Conservation (phyloP, 2,797 vertebrate species). For the Huso huso region DNA sequence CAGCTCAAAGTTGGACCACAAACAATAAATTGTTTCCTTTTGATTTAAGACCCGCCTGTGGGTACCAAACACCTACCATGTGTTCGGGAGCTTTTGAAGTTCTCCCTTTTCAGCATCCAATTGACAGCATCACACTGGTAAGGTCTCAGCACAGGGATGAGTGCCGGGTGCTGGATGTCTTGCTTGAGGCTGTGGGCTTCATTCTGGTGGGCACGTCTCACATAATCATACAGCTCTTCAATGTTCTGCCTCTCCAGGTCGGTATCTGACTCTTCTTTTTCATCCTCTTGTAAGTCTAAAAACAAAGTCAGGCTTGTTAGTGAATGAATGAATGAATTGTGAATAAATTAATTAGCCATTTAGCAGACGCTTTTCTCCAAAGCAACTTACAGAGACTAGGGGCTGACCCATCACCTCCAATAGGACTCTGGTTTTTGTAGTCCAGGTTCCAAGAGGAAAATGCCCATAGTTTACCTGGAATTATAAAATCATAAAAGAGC, state of each 20-base stretch:
- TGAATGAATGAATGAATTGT: too few species aligned
- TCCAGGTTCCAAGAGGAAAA: slow-evolving; percentile 80
- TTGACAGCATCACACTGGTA: slow-evolving; percentile 93
- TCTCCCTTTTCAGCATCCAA: slow-evolving; percentile 90
- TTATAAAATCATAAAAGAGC: slow-evolving; percentile 76
- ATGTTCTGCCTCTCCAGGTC: slow-evolving; percentile 91
- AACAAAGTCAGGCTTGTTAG: background rate
- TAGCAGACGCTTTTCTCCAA: too few species aligned
- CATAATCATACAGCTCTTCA: slow-evolving; percentile 88
- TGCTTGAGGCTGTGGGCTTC: slow-evolving; percentile 47
- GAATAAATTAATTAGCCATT: too few species aligned
- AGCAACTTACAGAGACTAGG: too few species aligned
- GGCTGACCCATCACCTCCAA: too few species aligned
- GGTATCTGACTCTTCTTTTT: slow-evolving; percentile 69
- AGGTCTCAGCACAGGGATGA: slow-evolving; percentile 76
- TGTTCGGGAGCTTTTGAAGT: slow-evolving; percentile 33
- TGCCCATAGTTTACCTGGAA: slow-evolving; percentile 79
- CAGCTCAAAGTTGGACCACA: too few species aligned
- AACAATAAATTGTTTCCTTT: too few species aligned
- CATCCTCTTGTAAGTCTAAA: background rate
- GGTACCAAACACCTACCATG: too few species aligned
- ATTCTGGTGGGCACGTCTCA: slow-evolving; percentile 64
- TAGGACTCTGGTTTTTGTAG: slow-evolving; percentile 29
- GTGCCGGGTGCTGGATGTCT: slow-evolving; percentile 80
- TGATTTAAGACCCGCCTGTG: too few species aligned